Base-by-base conservation (phyloP, 2,113 vertebrate genomes). In the Camelus dromedarius region DNA sequence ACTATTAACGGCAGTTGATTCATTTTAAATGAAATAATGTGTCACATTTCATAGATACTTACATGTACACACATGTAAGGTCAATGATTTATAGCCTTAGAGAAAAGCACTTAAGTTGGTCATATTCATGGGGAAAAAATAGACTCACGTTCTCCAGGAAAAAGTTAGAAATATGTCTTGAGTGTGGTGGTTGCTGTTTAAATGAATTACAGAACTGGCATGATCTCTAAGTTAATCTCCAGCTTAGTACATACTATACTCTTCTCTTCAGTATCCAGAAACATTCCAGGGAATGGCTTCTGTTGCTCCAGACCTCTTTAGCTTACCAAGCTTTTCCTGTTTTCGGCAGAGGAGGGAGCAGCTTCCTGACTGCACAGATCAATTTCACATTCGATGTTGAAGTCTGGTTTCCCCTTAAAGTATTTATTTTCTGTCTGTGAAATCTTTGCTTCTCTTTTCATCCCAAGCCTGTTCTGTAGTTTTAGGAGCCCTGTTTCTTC, bases 11-110 rank as follows among this genome's bases (percentile, higher is more conserved):
- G 18, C 18, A 96, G 2, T 73, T 52, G 72, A 19, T 80, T 94
- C 38, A 77, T 62, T 67, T 94, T 91, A 94, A 80, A 24, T 83
- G 26, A 95, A 91, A 88, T 92, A 35, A 42, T 66, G 30, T 72
- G 8, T 95, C 72, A 16, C n/a, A 52, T 52, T 76, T 42, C 38
- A 11, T 28, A n/a, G 76, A 77, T 28, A 9, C 54, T 48, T 66
- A 35, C 62, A 54, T 58, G 87, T 92, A 8, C 26, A 52, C 22
- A 24, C 22, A 30, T 48, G 26, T 79, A 67, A 91, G 20, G 58
- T 77, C 50, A 83, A 22, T 32, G 30, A 96, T 22, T 81, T 87
- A 66, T 50, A 64, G 32, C 30, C 70, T 76, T 95, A 83, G 50
- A 92, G 18, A 80, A 84, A 86, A 96, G 20, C 32, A 48, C 8